Evolutionary conservation across 1,140 invertebrate genomes (phyloP).

Genomic region (Brachionus asplanchnoidis): DNA sequence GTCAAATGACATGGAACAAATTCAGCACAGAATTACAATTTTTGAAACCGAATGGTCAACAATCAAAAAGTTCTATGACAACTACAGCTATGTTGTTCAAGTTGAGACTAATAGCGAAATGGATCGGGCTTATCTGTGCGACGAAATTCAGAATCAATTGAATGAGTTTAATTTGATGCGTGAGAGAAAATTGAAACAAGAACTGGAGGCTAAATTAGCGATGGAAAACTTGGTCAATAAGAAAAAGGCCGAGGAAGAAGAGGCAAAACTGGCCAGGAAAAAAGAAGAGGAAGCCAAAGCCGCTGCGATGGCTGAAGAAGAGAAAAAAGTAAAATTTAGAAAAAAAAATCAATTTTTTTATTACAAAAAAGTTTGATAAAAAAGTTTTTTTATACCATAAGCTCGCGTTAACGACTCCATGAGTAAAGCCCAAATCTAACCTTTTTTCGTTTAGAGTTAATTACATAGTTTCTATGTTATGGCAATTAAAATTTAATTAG

Average conservation of each 20-base stretch:
- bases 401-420: too few relatives aligned
- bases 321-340: too few relatives aligned
- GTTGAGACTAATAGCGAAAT: slow-evolving; percentile 48
- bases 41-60: slow-evolving; percentile 54
- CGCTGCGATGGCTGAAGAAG: neutral
- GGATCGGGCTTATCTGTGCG: slow-evolving; percentile 30
- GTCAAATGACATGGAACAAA: slow-evolving; percentile 54
- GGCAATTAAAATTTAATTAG: too few relatives aligned
- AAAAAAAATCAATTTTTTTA: too few relatives aligned
- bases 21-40: slow-evolving; percentile 48
- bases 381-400: too few relatives aligned
- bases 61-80: slow-evolving; percentile 54
- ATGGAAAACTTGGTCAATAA: slow-evolving; percentile 51
- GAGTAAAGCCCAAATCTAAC: too few relatives aligned
- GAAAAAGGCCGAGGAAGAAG: slow-evolving; percentile 43
- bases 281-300: neutral
- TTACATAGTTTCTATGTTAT: too few relatives aligned
- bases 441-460: too few relatives aligned
- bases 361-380: too few relatives aligned
- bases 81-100: slow-evolving; percentile 51
- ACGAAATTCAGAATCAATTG: slow-evolving; percentile 13
- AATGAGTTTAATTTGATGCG: slow-evolving; percentile 10
- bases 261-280: neutral
- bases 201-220: slow-evolving; percentile 51
- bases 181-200: slow-evolving; percentile 44